Evolutionary conservation across 2,888 invertebrate genomes (phyloP), one percentile per base, ranked within the genome.

Genomic region (Pristionchus maxplancki): DNA sequence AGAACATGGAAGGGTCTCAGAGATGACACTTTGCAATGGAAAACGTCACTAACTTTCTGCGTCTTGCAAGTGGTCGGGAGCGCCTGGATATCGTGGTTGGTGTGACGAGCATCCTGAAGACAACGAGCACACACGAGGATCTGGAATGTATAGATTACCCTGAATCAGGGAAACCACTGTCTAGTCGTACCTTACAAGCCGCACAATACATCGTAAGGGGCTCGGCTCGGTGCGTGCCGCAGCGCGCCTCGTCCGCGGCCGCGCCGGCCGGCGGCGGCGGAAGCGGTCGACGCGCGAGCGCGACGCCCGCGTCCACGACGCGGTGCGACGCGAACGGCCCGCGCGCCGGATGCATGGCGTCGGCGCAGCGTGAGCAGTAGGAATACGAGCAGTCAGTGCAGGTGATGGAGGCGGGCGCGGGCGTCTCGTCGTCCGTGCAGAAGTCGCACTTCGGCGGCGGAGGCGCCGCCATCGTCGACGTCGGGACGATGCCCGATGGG

Each of bases 291-390:
- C 85, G 64, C n/a, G 31, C 20, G 50, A 50, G 28, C 24, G 53
- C 34, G 28, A 11, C 94, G 93, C n/a, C 44, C 6, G 97, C 97
- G 92, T 97, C 96, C 89, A 97, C 96, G 92, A 99, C 96, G 92
- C 96, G 97, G 95, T 99, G 99, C 94, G 97, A 97, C 84, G 98
- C 98, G 92, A 98, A 96, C 0, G 98, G 98, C 0, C 98, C 98
- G 40, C 98, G 96, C 13, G 97, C 96, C 5, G 99, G 99, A 95
- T 99, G 99, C 96, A 98, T 98, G 83, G 97, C 96, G 93, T 98
- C 97, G 34, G 97, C 96, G 95, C 99, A 99, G 87, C 96, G 96
- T 90, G 97, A 97, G 95, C 99, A 99, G 95, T 99, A 99, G 92
- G 97, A 96, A 89, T 96, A 96, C 92, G 97, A 95, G 97, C 98